Evolutionary conservation across 1,140 invertebrate species (phyloP), one percentile per base, ranked within the genome.

Genomic region (Drosophila busckii): DNA sequence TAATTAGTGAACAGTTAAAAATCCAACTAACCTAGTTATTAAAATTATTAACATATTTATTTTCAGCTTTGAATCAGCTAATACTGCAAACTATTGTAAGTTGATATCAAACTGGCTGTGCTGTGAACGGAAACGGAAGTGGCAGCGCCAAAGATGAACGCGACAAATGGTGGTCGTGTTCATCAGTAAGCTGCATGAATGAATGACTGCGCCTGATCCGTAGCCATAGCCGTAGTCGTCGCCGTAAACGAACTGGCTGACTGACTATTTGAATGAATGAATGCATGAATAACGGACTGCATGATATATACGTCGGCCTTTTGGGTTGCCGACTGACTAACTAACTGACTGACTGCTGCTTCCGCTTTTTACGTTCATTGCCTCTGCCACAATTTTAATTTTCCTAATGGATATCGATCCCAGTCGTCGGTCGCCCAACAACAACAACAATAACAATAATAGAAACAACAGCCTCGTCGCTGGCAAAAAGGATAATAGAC

Each of bases 371-470:
- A 78, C 84, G 84, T 86, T 86, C 84, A 85, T 86, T 86, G 84
- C 84, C 83, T 86, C 84, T 86, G 84, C 84, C 84, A 69, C 83
- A 86, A 84, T 86, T 86, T 85, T 86, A 86, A 86, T 86, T 86
- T 86, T 86, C 83, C 84, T 86, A 86, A 86, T 86, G 84, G 84
- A 86, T 86, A 86, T 86, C 84, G 84, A 86, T 86, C 78, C 84
- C 66, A 64, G 45, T 48, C 42, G 62, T 37, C 55, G 55, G 42
- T 65, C 68, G 35, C 58, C 13, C 63, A 67, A 31, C 65, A 60
- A 29, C 62, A 76, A 32, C 69, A 59, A 26, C 66, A 58, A 32
- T 45, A 70, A 55, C 52, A 70, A 19, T 35, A 59, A 41, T 66
- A 58, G 54, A 26, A 38, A 38, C 45, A 13, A 13, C 56, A 34